Conservation (phyloP, 2,888 invertebrate genomes). For the Helicoverpa assulta region DNA sequence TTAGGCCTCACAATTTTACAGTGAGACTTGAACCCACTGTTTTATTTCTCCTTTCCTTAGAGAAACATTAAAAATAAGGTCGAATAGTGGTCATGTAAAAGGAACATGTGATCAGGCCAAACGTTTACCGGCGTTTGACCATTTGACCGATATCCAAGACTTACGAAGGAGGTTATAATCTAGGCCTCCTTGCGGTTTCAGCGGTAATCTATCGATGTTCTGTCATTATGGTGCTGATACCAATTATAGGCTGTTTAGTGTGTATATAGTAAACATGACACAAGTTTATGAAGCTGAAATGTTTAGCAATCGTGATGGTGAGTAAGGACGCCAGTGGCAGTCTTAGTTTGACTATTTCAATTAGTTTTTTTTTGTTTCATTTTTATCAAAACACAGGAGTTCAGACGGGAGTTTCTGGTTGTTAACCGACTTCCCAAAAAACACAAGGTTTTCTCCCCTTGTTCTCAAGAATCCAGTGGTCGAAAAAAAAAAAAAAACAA, state of each 20-base stretch:
- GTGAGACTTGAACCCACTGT: no score
- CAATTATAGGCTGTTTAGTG: background rate
- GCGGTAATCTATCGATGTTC: constrained; percentile 4
- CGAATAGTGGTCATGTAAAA: background rate
- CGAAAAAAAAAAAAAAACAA: no score
- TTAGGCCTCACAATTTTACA: no score
- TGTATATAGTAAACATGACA: background rate
- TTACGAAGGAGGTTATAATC: constrained; percentile 21
- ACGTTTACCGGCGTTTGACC: constrained; percentile 26
- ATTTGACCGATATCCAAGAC: constrained; percentile 31
- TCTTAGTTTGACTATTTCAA: background rate
- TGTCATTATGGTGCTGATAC: constrained; percentile 11
- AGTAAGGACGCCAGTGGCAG: background rate
- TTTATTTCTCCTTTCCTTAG: no score
- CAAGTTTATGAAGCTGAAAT: background rate
- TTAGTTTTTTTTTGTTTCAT: no score
- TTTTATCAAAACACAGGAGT: no score
- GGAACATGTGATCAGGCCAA: constrained; percentile 1
- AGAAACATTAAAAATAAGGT: background rate
- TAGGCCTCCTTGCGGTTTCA: constrained; percentile 48
- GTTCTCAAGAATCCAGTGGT: no score
- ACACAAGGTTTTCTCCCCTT: no score
- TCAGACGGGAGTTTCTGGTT: no score
- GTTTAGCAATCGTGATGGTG: no score
- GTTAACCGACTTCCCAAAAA: no score